Evolutionary conservation across 2,797 vertebrate genomes (phyloP).

Genomic region (Enteromius trimaculatus): DNA sequence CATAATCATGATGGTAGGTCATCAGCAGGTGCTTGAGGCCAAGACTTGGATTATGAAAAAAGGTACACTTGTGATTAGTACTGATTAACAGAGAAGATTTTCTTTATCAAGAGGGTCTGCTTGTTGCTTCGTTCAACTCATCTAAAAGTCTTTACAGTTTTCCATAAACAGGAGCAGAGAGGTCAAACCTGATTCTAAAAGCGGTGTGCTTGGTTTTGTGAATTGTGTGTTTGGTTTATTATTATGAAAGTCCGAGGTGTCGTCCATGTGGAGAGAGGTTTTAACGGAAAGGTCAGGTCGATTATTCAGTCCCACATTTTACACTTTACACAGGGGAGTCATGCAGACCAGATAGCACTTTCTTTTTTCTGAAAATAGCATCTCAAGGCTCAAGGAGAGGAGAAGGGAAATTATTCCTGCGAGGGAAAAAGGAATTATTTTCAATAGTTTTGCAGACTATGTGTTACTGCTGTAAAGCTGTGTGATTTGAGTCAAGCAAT

Average conservation of each 20-base stretch:
- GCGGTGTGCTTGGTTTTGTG: constrained; percentile 19
- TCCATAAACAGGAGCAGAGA: background rate
- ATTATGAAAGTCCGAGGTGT: constrained; percentile 27
- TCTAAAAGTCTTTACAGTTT: background rate
- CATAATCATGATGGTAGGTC: constrained; percentile 22
- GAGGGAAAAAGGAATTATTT: constrained; percentile 1
- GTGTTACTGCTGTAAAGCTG: background rate
- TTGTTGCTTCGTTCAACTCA: background rate
- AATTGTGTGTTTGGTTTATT: constrained; percentile 43
- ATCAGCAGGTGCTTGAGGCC: constrained; percentile 21
- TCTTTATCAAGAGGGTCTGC: background rate
- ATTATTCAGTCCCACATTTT: constrained; percentile 63
- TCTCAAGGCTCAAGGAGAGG: background rate
- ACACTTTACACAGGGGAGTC: constrained; percentile 51
- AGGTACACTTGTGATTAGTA: background rate
- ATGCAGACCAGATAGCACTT: constrained; percentile 60
- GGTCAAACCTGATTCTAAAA: constrained; percentile 21
- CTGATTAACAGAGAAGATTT: constrained; percentile 20
- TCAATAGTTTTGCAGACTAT: background rate
- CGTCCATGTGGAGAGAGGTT: constrained; percentile 35
- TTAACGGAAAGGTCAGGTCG: constrained; percentile 69
- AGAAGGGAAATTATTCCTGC: too few relatives aligned
- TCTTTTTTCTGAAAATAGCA: constrained; percentile 44
- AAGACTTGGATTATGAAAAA: background rate
- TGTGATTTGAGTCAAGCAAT: background rate